Percentiles rank a stretch among this genome's conserved stretches.
Evolutionary conservation across 2,113 vertebrate genomes (phyloP).

Genomic region (Peromyscus californicus): DNA sequence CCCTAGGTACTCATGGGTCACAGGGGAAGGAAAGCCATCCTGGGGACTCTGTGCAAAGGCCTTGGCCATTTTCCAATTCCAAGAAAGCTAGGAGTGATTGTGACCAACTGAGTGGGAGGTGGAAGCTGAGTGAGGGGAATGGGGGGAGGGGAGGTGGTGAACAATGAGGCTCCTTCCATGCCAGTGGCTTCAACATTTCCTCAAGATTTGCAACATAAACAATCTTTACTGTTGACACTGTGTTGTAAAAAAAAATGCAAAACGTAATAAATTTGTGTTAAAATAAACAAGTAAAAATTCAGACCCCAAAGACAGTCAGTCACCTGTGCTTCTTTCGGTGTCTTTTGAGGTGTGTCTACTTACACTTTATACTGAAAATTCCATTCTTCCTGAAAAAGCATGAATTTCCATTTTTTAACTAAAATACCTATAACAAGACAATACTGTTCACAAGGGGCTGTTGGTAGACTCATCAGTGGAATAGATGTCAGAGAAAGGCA

Average conservation of each 20-base stretch:
- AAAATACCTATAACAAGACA: neutral
- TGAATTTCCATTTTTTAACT: constrained; percentile 18
- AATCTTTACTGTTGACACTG: neutral
- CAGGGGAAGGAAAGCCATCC: neutral
- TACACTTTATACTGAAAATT: constrained; percentile 26
- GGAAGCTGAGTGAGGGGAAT: neutral
- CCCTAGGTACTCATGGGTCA: neutral
- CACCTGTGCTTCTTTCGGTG: neutral
- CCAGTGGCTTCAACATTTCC: neutral
- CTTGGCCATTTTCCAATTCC: neutral
- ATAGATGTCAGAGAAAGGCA: neutral
- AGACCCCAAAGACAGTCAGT: neutral
- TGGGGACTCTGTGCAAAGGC: neutral
- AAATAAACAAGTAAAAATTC: constrained; percentile 45
- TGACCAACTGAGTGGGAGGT: neutral
- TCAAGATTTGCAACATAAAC: neutral
- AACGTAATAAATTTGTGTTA: neutral
- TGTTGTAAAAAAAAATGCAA: neutral
- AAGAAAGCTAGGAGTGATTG: neutral
- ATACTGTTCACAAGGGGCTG: neutral
- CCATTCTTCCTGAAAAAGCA: neutral
- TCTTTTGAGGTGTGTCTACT: neutral
- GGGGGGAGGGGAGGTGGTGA: fast-evolving
- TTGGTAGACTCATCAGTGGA: neutral
- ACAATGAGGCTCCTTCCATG: neutral